These are phyloP conservation scores for Psilanteris sp. DNA, from an alignment of 1,140 invertebrate species.

Conservation along the genomic window DNA sequence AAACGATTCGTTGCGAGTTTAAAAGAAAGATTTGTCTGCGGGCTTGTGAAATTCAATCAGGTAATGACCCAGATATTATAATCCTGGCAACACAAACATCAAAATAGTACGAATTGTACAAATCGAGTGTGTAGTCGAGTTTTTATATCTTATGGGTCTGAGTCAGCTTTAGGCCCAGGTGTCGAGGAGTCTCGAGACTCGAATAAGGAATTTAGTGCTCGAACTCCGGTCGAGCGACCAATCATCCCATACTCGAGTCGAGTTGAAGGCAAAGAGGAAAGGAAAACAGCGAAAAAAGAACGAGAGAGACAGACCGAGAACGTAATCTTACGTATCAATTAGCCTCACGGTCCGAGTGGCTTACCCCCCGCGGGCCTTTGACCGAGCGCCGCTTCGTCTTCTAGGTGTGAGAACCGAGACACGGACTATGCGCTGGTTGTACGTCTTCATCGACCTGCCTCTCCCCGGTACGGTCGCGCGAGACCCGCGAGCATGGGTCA, in stretches of 20 bases:
- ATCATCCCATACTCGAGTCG: conserved; percentile 65
- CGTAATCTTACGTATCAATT: conserved; percentile 81
- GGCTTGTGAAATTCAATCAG: conserved; percentile 30
- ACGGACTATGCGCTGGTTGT: conserved; percentile 64
- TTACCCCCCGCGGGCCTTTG: conserved; percentile 80
- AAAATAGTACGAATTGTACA: conserved; percentile 21
- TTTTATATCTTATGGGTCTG: conserved; percentile 33
- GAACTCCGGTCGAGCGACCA: conserved; percentile 66
- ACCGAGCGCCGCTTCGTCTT: conserved; percentile 77
- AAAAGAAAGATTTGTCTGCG: conserved; percentile 18
- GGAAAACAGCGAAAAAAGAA: conserved; percentile 29
- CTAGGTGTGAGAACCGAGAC: conserved; percentile 77
- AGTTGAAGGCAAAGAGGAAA: conserved; percentile 39
- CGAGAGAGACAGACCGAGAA: conserved; percentile 65
- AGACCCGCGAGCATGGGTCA: conserved; percentile 40
- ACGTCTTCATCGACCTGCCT: conserved; percentile 67
- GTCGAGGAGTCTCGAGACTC: conserved; percentile 48
- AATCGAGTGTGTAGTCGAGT: conserved; percentile 6
- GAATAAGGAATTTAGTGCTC: conserved; percentile 70
- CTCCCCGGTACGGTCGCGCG: conserved; percentile 24
- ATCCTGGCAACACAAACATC: conserved; percentile 9
- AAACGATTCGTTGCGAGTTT: conserved; percentile 8
- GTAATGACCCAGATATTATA: conserved; percentile 45
- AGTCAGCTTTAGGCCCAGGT: conserved; percentile 57
- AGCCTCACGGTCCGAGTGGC: conserved; percentile 78